Base-by-base conservation (phyloP, 2,113 vertebrate genomes). In the Hippocampus guttulatus region DNA sequence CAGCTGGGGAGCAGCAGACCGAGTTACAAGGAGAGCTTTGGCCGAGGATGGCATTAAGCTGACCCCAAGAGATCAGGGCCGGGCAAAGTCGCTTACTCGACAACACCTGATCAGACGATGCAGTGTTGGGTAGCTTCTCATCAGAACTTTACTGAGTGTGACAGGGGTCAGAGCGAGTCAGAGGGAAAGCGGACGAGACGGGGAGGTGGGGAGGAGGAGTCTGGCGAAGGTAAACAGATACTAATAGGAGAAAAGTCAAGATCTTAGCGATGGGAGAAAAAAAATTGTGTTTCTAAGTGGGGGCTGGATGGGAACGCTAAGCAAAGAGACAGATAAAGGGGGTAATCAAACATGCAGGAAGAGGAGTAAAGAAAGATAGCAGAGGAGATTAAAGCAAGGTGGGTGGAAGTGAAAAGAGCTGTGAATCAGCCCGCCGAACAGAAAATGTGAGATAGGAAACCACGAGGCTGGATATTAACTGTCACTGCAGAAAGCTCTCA, bases 81-180 rank as follows among this genome's bases (percentile, higher is more conserved):
- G 49, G 9, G 69, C 85, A 85, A 89, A 91, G 82, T 77, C 43
- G 92, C 92, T 92, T 91, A 92, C 85, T 93, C 90, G 73, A 88
- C 91, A 93, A 92, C 91, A 93, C 90, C 89, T 85, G 92, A 93
- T 93, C 91, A 91, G 87, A 90, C 89, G 81, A 82, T 85, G 87
- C 88, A 89, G 92, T 89, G 89, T 90, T 90, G 79, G 89, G 88
- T 90, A 89, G 89, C 90, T 89, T 88, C 88, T 85, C 83, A 86
- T 89, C 88, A 68, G 87, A 91, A 89, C 87, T 88, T 88, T 81
- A 90, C 85, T 84, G 87, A 87, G 84, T 87, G 87, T 85, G 83
- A 85, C 89, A 92, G 90, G 90, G 91, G 92, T 92, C 91, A 91
- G 88, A 87, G 79, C 76, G 67, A 81, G 79, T 81, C 38, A 67